These are phyloP conservation scores for Anguilla rostrata DNA, from an alignment of 2,113 vertebrate genomes.

Conservation along the genomic window DNA sequence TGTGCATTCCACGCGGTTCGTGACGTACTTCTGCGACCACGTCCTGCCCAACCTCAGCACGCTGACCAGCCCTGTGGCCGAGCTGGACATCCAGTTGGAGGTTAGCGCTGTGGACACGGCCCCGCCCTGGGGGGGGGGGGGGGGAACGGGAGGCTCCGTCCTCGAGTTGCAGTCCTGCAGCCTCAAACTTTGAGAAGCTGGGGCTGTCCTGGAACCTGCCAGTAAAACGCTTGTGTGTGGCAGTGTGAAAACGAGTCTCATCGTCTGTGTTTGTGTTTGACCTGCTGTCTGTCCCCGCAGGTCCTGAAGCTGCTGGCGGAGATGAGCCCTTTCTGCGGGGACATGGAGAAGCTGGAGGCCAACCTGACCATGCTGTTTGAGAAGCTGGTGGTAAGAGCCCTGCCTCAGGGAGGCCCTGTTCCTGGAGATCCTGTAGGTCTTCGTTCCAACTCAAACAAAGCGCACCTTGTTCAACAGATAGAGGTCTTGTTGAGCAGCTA, in stretches of 20 bases:
- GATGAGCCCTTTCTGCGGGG: slow-evolving; percentile 97
- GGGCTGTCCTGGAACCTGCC: too few relatives aligned
- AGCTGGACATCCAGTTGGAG: slow-evolving; percentile 96
- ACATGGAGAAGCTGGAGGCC: slow-evolving; percentile 97
- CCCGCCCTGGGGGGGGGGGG: not conserved
- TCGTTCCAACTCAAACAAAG: too few relatives aligned
- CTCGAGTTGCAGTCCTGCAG: too few relatives aligned
- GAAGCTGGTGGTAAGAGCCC: slow-evolving; percentile 86
- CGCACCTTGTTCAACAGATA: too few relatives aligned
- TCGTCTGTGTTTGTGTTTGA: not conserved
- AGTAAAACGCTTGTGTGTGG: not conserved
- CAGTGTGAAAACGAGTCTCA: not conserved
- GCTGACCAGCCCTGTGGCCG: slow-evolving; percentile 88
- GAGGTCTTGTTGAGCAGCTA: too few relatives aligned
- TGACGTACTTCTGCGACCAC: slow-evolving; percentile 95
- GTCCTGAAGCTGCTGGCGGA: slow-evolving; percentile 96
- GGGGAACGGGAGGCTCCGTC: not conserved
- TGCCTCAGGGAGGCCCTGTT: too few relatives aligned
- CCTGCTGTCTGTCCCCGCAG: slow-evolving; percentile 58
- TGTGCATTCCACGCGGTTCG: slow-evolving; percentile 95
- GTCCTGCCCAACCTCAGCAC: slow-evolving; percentile 90
- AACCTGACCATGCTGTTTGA: slow-evolving; percentile 95
- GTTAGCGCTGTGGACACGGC: slow-evolving; percentile 63
- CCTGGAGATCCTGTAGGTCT: too few relatives aligned
- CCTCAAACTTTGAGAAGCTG: not conserved